Base-by-base conservation (phyloP, 2,797 vertebrate genomes). In the Anolis apletophallus region DNA sequence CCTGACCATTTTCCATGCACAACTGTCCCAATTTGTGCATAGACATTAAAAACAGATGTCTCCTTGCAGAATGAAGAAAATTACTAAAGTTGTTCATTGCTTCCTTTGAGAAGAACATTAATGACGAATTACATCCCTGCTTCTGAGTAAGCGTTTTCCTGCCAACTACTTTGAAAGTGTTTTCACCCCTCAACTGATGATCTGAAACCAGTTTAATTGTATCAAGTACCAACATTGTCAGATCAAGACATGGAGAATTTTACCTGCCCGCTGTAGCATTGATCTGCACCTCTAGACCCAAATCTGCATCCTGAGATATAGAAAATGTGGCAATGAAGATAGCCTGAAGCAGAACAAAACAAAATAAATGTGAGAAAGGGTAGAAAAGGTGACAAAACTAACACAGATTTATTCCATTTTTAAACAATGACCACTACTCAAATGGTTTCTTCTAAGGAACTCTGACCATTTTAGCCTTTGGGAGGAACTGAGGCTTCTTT, bases 221-320 rank as follows among this genome's bases (percentile, higher is more conserved):
- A 7, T 74, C 21, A n/a, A 29, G 16, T 3, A 16, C 26, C 21
- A 72, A 67, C 11, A 36, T 19, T 19, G 17, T 29, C 36, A 61
- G 21, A 7, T 36, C 6, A 83, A 57, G 23, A 64, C 9, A 64
- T 7, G 29, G 10, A 26, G 10, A 29, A 64, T 64, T 69, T 77
- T 34, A 98, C 98, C 98, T 98, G 90, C 92, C 94, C 54, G 96
- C 97, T 11, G 92, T 96, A 67, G 95, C 96, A 72, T 93, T 96
- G 86, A 98, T 77, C n/a, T 46, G 93, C 29, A 98, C 85, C 1
- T 1, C 93, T 21, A 68, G 88, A 79, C 94, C 94, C 74, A 97
- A 93, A 26, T 92, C 80, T 75, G 94, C 96, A 7, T 90, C 90
- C 23, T 89, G 77, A 36, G 95, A 92, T 23, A 98, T 95, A 9